phyloP scores from a whole-genome alignment of 2,797 vertebrate species.

The Lemur catta region DNA sequence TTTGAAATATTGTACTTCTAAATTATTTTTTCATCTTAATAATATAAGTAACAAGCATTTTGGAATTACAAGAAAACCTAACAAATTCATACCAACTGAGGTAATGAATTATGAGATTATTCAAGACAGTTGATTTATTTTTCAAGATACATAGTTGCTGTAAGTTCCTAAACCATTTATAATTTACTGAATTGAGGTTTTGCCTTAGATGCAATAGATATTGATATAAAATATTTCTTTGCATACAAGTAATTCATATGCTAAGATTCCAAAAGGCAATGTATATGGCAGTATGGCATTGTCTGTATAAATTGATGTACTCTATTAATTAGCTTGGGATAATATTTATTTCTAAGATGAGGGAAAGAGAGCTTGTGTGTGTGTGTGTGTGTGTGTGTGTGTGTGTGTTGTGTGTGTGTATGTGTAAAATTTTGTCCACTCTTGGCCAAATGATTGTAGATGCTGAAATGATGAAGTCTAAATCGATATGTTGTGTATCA shows the following conservation, averaged over 20 bases:
- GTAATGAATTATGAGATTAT: background rate
- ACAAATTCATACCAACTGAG: background rate
- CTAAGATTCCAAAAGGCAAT: background rate
- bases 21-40: background rate
- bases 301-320: background rate
- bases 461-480: background rate
- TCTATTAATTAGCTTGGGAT: background rate
- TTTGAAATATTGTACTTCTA: background rate
- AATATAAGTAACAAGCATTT: conserved; percentile 9
- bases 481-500: background rate
- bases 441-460: background rate
- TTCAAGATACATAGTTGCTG: background rate
- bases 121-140: background rate
- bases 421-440: background rate
- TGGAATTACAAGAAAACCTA: background rate
- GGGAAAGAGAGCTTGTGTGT: background rate
- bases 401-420: background rate
- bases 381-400: background rate
- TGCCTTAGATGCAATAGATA: background rate
- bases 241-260: background rate
- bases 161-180: background rate
- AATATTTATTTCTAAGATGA: background rate
- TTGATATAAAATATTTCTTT: background rate
- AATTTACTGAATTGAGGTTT: background rate
- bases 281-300: background rate